phyloP scores from a whole-genome alignment of 2,888 invertebrate genomes.

The Epinotia ramella region DNA sequence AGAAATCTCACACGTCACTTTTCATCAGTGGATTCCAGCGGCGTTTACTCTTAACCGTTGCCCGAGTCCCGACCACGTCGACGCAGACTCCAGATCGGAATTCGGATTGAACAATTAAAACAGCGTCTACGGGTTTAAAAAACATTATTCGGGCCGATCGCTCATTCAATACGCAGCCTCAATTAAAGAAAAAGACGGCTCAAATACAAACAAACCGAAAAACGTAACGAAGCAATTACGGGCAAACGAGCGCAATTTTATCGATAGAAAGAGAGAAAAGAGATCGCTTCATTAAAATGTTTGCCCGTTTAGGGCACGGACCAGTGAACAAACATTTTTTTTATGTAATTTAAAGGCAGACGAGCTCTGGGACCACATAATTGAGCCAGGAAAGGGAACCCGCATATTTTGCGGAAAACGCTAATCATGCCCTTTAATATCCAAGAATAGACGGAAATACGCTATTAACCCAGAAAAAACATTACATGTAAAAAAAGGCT shows the following conservation, averaged over 20 bases:
- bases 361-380: constrained; percentile 35
- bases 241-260: constrained; percentile 59
- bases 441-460: neutral
- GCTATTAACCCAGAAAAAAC: neutral
- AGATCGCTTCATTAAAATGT: constrained; percentile 62
- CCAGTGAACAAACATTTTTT: constrained; percentile 51
- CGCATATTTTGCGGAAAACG: constrained; percentile 16
- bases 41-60: neutral
- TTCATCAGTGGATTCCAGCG: neutral
- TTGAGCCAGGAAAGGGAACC: constrained; percentile 32
- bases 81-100: neutral
- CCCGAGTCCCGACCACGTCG: neutral
- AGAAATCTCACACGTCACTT: neutral
- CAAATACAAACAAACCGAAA: constrained; percentile 62
- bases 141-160: constrained; percentile 22
- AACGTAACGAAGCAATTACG: constrained; percentile 71
- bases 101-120: constrained; percentile 21
- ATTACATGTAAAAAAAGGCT: no score
- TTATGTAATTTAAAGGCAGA: constrained; percentile 37
- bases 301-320: constrained; percentile 50
- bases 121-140: neutral
- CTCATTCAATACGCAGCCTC: constrained; percentile 46
- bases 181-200: constrained; percentile 60
- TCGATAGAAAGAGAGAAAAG: constrained; percentile 55
- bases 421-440: constrained; percentile 19